These are phyloP conservation scores for Zophobas morio DNA, from an alignment of 1,140 invertebrate species.

Conservation along the genomic window DNA sequence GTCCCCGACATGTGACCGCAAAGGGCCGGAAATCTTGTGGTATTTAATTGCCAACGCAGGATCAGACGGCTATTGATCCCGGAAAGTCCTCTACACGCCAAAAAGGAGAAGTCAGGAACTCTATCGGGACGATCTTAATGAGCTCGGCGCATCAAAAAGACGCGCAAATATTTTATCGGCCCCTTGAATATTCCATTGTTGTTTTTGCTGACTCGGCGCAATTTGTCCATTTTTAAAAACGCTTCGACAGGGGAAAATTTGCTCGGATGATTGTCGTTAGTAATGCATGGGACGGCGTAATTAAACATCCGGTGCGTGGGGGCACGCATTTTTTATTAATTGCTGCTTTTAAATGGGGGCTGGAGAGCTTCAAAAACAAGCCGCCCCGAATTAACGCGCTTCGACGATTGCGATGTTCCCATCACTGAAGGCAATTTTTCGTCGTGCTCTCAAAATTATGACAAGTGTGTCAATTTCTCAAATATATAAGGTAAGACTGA, in stretches of 20 bases:
- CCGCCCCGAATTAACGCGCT: too few relatives aligned
- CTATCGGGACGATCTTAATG: background rate
- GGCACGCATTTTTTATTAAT: slow-evolving; percentile 15
- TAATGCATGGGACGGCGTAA: background rate
- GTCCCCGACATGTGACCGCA: slow-evolving; percentile 22
- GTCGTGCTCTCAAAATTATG: too few relatives aligned
- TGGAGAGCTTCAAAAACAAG: too few relatives aligned
- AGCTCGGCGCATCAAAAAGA: slow-evolving; percentile 2
- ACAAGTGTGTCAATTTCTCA: too few relatives aligned
- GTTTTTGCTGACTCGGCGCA: slow-evolving; percentile 15
- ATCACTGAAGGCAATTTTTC: too few relatives aligned
- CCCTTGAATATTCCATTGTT: background rate
- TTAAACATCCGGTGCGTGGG: background rate
- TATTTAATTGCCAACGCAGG: slow-evolving; percentile 13
- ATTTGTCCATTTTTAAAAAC: slow-evolving; percentile 4
- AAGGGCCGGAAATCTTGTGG: slow-evolving; percentile 5
- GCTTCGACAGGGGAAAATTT: slow-evolving; percentile 21
- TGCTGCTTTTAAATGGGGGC: background rate
- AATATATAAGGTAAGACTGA: too few relatives aligned
- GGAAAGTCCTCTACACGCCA: background rate
- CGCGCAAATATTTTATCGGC: background rate
- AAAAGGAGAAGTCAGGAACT: background rate
- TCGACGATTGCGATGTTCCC: too few relatives aligned
- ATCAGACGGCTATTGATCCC: slow-evolving; percentile 15
- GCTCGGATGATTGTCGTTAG: slow-evolving; percentile 11